Conservation (phyloP, 1,140 invertebrate genomes). For the Aphelinus certus region DNA sequence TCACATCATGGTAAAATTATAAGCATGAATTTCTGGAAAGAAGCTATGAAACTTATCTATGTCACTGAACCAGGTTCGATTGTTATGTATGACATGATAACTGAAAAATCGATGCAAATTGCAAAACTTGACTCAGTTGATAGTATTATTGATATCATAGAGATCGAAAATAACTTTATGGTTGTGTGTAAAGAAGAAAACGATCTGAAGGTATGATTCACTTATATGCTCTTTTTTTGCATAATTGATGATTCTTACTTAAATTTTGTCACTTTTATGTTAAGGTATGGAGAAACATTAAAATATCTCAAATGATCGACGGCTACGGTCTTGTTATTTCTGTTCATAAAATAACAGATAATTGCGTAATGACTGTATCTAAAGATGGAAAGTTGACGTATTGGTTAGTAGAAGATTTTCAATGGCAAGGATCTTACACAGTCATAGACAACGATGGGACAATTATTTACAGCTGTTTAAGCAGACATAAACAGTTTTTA, state of each 20-base stretch:
- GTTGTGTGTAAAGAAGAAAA: slow-evolving; percentile 48
- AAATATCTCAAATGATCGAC: slow-evolving; percentile 34
- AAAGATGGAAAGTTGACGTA: slow-evolving; percentile 49
- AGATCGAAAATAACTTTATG: slow-evolving; percentile 39
- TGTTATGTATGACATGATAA: slow-evolving; percentile 47
- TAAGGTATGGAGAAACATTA: slow-evolving; percentile 43
- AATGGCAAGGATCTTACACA: slow-evolving; percentile 42
- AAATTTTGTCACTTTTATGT: not conserved
- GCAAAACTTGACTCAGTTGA: slow-evolving; percentile 41
- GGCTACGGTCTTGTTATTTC: slow-evolving; percentile 48
- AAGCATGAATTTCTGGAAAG: slow-evolving; percentile 48
- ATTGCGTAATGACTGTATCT: slow-evolving; percentile 50
- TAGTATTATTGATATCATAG: slow-evolving; percentile 48
- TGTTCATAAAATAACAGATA: slow-evolving; percentile 47
- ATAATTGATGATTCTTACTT: not conserved
- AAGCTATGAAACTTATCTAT: slow-evolving; percentile 52
- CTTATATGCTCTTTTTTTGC: no score
- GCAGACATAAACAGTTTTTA: slow-evolving; percentile 48
- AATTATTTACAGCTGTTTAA: slow-evolving; percentile 52
- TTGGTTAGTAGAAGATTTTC: slow-evolving; percentile 46
- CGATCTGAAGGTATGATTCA: slow-evolving; percentile 48
- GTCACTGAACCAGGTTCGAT: slow-evolving; percentile 47
- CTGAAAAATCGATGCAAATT: slow-evolving; percentile 34
- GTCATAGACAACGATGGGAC: slow-evolving; percentile 29
- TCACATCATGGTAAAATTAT: slow-evolving; percentile 51